Percentiles rank a stretch among this genome's conserved stretches.
Conservation (phyloP, 2,888 invertebrate genomes). For the Leptopterna dolabrata region DNA sequence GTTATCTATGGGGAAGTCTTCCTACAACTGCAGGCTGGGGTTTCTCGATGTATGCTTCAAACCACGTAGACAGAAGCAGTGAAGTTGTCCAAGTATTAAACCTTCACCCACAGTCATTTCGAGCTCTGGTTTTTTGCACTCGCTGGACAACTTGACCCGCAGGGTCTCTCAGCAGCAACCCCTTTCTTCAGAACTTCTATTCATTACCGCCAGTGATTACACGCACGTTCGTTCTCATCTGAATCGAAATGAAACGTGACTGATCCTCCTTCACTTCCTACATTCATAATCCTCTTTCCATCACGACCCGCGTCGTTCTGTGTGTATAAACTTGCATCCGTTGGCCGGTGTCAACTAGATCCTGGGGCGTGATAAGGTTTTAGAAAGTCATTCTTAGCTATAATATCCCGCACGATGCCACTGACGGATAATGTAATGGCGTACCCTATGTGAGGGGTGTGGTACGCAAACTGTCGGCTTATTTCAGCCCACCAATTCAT, state of each 20-base stretch:
- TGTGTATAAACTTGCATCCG: not conserved
- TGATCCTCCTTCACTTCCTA: not conserved
- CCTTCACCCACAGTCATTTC: too few relatives aligned
- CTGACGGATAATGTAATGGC: not conserved
- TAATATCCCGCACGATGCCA: not conserved
- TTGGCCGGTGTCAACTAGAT: not conserved
- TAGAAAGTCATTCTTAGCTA: not conserved
- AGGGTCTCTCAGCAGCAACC: not conserved
- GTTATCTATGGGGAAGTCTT: too few relatives aligned
- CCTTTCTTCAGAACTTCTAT: not conserved
- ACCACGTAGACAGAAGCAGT: too few relatives aligned
- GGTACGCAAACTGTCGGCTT: too few relatives aligned
- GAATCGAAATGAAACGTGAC: not conserved
- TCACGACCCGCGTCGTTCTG: not conserved
- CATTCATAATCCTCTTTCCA: not conserved
- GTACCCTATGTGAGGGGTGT: too few relatives aligned
- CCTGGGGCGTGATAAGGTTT: not conserved
- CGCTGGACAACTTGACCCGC: not conserved
- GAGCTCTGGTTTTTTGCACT: too few relatives aligned
- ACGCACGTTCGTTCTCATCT: not conserved
- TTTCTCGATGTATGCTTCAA: too few relatives aligned
- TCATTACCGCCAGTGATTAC: not conserved
- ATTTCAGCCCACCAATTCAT: too few relatives aligned
- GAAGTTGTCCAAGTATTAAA: too few relatives aligned
- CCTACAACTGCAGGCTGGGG: too few relatives aligned